Evolutionary conservation across 2,888 invertebrate species (phyloP).

Genomic region (Phyllotreta striolata): DNA sequence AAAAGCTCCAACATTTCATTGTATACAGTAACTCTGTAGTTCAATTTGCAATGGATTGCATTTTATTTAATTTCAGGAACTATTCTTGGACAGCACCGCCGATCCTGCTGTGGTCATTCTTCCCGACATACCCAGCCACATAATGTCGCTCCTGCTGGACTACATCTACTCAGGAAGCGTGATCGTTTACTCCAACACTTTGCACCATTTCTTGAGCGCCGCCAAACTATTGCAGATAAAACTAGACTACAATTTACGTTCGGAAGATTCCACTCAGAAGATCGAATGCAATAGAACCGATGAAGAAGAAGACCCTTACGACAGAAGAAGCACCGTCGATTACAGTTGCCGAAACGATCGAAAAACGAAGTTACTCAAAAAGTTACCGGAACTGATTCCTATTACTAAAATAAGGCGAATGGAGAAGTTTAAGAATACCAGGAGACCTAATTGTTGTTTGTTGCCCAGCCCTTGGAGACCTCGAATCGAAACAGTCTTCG

Average conservation of each 20-base stretch:
- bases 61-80: slow-evolving; percentile 47
- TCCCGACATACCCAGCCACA: slow-evolving; percentile 70
- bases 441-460: slow-evolving; percentile 64
- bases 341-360: slow-evolving; percentile 35
- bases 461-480: slow-evolving; percentile 69
- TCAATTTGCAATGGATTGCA: too few relatives aligned
- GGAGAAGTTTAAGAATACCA: slow-evolving; percentile 40
- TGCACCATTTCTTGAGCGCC: slow-evolving; percentile 68
- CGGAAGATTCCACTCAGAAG: slow-evolving; percentile 8
- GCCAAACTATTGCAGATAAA: slow-evolving; percentile 59
- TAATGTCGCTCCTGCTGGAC: slow-evolving; percentile 70
- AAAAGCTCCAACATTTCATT: too few relatives aligned
- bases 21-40: too few relatives aligned
- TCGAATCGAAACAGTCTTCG: slow-evolving; percentile 53
- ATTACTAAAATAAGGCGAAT: slow-evolving; percentile 38
- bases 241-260: slow-evolving; percentile 41
- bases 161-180: slow-evolving; percentile 76
- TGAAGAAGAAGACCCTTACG: background rate
- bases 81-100: slow-evolving; percentile 56
- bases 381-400: slow-evolving; percentile 56
- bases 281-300: background rate
- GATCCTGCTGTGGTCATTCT: slow-evolving; percentile 71
- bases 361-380: slow-evolving; percentile 42
- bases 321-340: background rate
- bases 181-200: slow-evolving; percentile 65